Conservation (phyloP, 1,140 invertebrate species). For the Aphis craccivora region DNA sequence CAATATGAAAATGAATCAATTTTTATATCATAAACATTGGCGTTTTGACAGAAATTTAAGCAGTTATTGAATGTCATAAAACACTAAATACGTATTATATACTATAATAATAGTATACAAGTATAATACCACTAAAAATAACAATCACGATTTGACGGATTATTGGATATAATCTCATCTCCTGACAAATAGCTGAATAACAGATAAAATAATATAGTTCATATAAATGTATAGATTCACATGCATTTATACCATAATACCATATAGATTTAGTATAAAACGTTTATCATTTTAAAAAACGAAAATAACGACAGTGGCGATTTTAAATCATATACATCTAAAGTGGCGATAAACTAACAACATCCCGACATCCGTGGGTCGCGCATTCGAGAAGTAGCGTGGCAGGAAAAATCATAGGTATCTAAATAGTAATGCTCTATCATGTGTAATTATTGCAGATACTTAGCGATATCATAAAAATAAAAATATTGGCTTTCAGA, state of each 20-base stretch:
- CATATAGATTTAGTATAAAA: neutral
- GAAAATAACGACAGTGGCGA: too few relatives aligned
- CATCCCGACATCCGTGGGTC: too few relatives aligned
- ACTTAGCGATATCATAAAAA: too few relatives aligned
- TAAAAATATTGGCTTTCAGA: too few relatives aligned
- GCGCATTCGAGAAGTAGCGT: too few relatives aligned
- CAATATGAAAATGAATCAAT: neutral
- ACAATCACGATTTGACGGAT: neutral
- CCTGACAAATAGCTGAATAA: neutral
- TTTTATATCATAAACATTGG: neutral
- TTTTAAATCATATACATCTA: too few relatives aligned
- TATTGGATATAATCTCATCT: neutral
- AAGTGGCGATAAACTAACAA: too few relatives aligned
- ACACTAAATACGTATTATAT: neutral
- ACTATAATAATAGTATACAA: neutral
- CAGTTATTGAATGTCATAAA: neutral
- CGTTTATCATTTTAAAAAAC: neutral
- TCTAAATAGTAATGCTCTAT: too few relatives aligned
- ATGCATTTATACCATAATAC: neutral
- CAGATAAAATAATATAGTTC: neutral
- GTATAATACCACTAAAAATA: constrained; percentile 17
- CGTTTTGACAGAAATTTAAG: neutral
- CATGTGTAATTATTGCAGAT: too few relatives aligned
- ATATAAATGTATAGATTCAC: neutral
- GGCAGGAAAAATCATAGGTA: too few relatives aligned